Evolutionary conservation across 1,140 invertebrate species (phyloP), one percentile per base, ranked within the genome.

Genomic region (Saccostrea echinata): DNA sequence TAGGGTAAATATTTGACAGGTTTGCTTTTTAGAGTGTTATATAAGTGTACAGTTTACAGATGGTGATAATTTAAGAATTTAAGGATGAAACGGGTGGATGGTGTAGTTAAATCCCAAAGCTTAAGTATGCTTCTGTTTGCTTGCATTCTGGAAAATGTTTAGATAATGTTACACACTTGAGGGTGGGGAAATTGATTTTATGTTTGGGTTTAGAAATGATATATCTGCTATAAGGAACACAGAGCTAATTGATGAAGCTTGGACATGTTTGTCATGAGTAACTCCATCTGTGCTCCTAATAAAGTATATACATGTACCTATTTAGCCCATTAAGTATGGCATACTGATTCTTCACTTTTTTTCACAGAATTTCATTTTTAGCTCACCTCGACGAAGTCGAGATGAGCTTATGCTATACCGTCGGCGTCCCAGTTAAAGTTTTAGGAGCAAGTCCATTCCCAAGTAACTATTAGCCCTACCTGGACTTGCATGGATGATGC

Each of bases 211-310:
- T 30, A 76, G 12, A 16, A 21, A 76, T 30, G 16, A 16, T 13
- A 30, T 16, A 33, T 13, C 68, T 76, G 13, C 27, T 30, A 76
- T 76, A 27, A 76, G 68, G 64, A 30, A 30, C 27, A 76, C 68
- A 76, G 68, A 16, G 68, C 68, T 76, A 30, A 76, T 76, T 76
- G 68, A 27, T 76, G 24, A 30, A 76, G 68, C 68, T 76, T 76
- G 68, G 68, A 76, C 68, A 76, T 76, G 68, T 76, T 9, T 27
- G 27, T 76, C 68, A 76, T 76, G 30, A 76, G 68, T 76, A 30
- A 76, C 33, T 76, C 68, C 68, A 76, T 76, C 68, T 76, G 68
- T 76, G 68, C 30, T 33, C 68, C 68, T 76, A 24, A 64, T 24
- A 33, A 16, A 30, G 27, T 76, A 16, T 76, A 76, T 16, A 13